Base-by-base conservation (phyloP, 2,113 vertebrate species). In the Neogobius melanostomus region DNA sequence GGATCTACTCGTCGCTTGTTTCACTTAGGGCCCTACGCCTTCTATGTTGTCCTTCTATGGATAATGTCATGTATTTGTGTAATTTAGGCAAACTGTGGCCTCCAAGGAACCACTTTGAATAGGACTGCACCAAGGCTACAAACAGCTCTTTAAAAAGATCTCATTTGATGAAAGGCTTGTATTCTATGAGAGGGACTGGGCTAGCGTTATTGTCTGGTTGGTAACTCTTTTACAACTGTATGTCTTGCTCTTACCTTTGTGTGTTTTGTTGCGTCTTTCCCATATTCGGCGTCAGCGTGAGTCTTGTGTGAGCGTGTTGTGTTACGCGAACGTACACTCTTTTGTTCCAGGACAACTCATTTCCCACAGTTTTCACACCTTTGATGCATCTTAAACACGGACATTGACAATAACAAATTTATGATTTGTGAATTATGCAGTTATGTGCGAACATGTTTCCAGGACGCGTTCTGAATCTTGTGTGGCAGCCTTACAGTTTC, bases 401-500 rank as follows among this genome's bases (percentile, higher is more conserved):
- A 69, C 50, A 47, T 42, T 66, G 28, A 45, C 44, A 44, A 45
- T 61, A 44, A 69, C 15, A 14, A 16, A 62, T 36, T 64, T 50
- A 46, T 54, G 36, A 4, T 52, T 42, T n/a, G 63, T 74, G 61
- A 79, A 75, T 78, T 60, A 76, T 80, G 64, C 64, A 62, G n/a
- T 73, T 81, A 72, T 21, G 16, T 69, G 66, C 68, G 7, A 54
- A 16, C 49, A 66, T 61, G 69, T 53, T 76, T 85, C 66, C 71
- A 51, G 67, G 67, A 77, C 74, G 75, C 43, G 61, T 45, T 81
- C 76, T 79, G 50, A 83, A 76, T 80, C 60, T 78, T 79, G 56
- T 52, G 64, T 56, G 17, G 46, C 57, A 61, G 42, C 60, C 15
- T 11, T 68, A 49, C 59, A 69, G 68, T 63, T 64, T 14, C 21